These are phyloP conservation scores for Tachysurus fulvidraco DNA, from an alignment of 2,113 vertebrate species.

Conservation along the genomic window DNA sequence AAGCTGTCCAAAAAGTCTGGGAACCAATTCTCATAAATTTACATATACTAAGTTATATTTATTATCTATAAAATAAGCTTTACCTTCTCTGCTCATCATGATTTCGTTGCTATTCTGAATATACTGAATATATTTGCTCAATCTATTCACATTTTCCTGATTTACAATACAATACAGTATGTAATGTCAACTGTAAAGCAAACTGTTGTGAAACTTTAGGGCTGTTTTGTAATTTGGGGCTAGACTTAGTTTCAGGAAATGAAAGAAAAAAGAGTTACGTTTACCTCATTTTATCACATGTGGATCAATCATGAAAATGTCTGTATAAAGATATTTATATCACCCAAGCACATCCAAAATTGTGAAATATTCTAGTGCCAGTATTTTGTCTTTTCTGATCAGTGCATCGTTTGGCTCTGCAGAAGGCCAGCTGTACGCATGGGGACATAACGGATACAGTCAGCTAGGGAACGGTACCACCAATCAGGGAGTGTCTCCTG, in stretches of 20 bases:
- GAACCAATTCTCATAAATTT: not conserved
- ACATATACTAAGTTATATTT: not conserved
- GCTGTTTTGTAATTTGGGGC: not conserved
- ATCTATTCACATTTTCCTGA: not conserved
- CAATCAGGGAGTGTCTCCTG: constrained; percentile 86
- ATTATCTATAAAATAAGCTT: not conserved
- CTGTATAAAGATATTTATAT: not conserved
- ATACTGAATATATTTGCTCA: not conserved
- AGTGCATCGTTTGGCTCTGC: constrained; percentile 47
- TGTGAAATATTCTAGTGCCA: not conserved
- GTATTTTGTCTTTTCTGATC: not conserved
- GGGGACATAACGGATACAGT: constrained; percentile 97
- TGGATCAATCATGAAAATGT: not conserved
- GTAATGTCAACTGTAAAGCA: not conserved
- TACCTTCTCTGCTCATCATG: not conserved
- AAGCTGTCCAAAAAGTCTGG: not conserved
- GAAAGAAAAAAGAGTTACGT: not conserved
- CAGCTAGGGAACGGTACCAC: constrained; percentile 94
- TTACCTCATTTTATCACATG: not conserved
- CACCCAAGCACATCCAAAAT: not conserved
- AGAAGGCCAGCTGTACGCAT: constrained; percentile 94
- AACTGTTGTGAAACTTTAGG: not conserved
- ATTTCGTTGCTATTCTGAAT: not conserved
- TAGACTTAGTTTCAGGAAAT: not conserved
- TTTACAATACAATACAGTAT: not conserved